These are phyloP conservation scores for Albula goreensis DNA, from an alignment of 2,113 vertebrate genomes.

Conservation along the genomic window DNA sequence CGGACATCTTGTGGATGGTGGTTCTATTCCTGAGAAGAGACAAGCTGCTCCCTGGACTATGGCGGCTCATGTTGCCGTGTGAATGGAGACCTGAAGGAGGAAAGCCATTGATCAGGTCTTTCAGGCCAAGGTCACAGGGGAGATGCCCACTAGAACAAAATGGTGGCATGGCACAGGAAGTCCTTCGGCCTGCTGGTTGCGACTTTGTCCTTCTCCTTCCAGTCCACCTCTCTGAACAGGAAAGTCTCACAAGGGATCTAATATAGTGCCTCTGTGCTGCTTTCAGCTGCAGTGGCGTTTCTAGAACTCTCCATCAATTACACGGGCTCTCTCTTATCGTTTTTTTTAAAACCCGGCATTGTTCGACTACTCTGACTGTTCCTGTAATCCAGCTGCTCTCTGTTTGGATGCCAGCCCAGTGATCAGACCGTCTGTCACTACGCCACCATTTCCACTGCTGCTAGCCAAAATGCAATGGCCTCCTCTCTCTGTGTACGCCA, in stretches of 20 bases:
- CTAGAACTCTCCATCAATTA: conserved; percentile 1
- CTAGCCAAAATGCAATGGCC: conserved; percentile 40
- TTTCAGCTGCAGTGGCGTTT: background rate
- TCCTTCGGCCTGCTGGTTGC: too few species aligned
- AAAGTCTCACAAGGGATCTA: background rate
- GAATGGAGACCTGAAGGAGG: background rate
- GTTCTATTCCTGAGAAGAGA: background rate
- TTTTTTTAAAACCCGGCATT: background rate
- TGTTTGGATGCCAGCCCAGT: conserved; percentile 46
- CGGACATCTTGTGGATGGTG: background rate
- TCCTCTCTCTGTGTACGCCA: conserved; percentile 4
- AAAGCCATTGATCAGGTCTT: background rate
- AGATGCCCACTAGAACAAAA: too few species aligned
- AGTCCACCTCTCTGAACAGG: background rate
- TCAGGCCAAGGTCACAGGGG: too few species aligned
- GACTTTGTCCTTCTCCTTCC: too few species aligned
- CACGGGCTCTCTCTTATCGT: background rate
- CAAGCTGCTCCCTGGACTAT: background rate
- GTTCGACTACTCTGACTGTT: background rate
- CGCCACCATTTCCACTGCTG: conserved; percentile 55
- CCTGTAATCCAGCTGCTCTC: conserved; percentile 20
- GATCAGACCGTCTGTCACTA: conserved; percentile 38
- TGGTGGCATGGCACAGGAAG: too few species aligned
- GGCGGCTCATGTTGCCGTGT: background rate
- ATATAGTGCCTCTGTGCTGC: background rate